Conservation (phyloP, 2,888 invertebrate species). For the Ochropleura leucogaster region DNA sequence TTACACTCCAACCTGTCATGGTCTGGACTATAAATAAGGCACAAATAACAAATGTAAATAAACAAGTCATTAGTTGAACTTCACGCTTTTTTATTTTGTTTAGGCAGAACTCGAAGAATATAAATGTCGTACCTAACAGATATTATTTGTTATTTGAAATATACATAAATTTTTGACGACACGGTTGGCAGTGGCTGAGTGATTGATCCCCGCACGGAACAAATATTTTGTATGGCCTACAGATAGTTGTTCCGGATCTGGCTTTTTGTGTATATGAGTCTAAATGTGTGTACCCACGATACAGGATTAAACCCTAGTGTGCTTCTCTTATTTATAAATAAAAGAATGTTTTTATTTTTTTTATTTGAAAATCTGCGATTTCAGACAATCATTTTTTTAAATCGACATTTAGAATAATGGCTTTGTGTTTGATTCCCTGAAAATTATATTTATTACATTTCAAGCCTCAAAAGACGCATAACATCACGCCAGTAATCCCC, state of each 20-base stretch:
- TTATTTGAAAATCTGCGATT: background rate
- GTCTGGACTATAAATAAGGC: constrained; percentile 50
- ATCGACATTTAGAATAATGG: background rate
- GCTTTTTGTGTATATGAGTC: too few relatives aligned
- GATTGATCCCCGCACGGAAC: too few relatives aligned
- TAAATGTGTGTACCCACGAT: too few relatives aligned
- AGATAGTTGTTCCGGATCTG: too few relatives aligned
- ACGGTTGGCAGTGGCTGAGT: too few relatives aligned
- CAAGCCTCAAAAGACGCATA: too few relatives aligned
- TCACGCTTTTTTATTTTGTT: constrained; percentile 20
- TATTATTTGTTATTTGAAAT: background rate
- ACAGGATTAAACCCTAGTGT: too few relatives aligned
- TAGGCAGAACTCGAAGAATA: background rate
- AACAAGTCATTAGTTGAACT: constrained; percentile 44
- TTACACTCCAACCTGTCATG: constrained; percentile 54
- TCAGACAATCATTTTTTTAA: background rate
- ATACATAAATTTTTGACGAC: too few relatives aligned
- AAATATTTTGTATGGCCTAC: too few relatives aligned
- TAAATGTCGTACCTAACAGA: constrained; percentile 19
- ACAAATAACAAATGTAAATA: constrained; percentile 35
- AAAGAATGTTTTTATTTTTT: too few relatives aligned
- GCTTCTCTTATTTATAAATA: too few relatives aligned
- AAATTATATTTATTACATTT: background rate
- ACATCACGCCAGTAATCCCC: too few relatives aligned
- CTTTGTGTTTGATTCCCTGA: background rate